Evolutionary conservation across 2,113 vertebrate species (phyloP), one percentile per base, ranked within the genome.

Genomic region (Rhinogobius similis): DNA sequence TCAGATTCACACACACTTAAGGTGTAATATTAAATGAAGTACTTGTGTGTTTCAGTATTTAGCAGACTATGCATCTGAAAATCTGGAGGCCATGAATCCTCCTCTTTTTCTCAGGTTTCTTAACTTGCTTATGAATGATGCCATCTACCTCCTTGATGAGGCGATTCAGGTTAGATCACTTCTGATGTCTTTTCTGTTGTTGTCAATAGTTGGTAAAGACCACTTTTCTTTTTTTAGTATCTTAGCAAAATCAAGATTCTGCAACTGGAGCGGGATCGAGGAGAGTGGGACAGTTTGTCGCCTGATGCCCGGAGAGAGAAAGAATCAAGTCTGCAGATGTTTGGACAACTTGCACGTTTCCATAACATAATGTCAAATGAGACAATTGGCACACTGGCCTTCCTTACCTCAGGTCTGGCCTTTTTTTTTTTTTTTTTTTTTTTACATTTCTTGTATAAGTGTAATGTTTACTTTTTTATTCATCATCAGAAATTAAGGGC

Each of bases 341-440:
- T 99, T 39, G 97, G 96, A 61, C 97, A 99, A 92, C 91, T 99
- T 84, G 97, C 95, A 0, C 96, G 98, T 70, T 99, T 99, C 90
- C 98, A 99, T 90, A 99, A 99, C 83, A 99, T 99, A 84, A 99
- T 99, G 98, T 99, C 98, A 53, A 99, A 98, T 1, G 98, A 99
- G 87, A 99, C 98, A 59, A 99, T 99, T 0, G 96, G 97, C 72
- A 99, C 98, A 0, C 92, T 99, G 87, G 94, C 96, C 76, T 99
- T 98, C 89, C 94, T 99, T 62, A 99, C 97, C 63, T 98, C 96
- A 67, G 97, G 98, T 99, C 82, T 90, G 90, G 32, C 11, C 32
- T 62, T n/a, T n/a, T n/a, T n/a, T n/a, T 32, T 13, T 61, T 32
- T 16, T 61, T 20, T 0, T 29, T 36, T 36, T 9, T 9, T 10